These are phyloP conservation scores for Aleiodes leptofemur DNA, from an alignment of 2,888 invertebrate species.

Conservation along the genomic window DNA sequence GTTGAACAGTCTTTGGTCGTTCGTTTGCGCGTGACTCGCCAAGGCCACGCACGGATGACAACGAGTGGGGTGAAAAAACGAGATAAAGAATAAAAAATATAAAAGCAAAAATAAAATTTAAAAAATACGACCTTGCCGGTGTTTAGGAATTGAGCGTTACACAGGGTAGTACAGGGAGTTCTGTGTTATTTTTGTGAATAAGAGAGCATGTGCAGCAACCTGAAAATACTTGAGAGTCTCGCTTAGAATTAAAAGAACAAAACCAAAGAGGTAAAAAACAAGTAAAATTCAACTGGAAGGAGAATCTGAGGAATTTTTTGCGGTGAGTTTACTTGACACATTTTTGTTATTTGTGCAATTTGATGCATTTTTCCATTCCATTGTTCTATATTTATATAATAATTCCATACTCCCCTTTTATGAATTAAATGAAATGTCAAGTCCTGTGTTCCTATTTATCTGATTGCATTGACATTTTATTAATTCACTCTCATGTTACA, in stretches of 20 bases:
- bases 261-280: slow-evolving; percentile 20
- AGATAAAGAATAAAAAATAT: slow-evolving; percentile 19
- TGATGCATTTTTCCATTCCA: not conserved
- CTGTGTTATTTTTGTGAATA: slow-evolving; percentile 35
- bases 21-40: slow-evolving; percentile 47
- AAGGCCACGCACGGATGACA: slow-evolving; percentile 42
- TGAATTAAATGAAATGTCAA: not conserved
- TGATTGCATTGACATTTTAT: no score
- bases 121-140: slow-evolving; percentile 9
- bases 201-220: slow-evolving; percentile 40
- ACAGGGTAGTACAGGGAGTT: slow-evolving; percentile 14
- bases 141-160: slow-evolving; percentile 26
- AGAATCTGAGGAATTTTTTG: slow-evolving; percentile 36
- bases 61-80: slow-evolving; percentile 7
- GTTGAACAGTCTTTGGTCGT: slow-evolving; percentile 8
- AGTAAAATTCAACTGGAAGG: slow-evolving; percentile 24
- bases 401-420: slow-evolving; percentile 12
- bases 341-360: slow-evolving; percentile 3
- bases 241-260: slow-evolving; percentile 15
- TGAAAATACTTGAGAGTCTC: slow-evolving; percentile 47
- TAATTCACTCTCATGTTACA: no score
- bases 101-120: not conserved
- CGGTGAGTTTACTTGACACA: slow-evolving; percentile 36
- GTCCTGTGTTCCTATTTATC: no score
- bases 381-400: slow-evolving; percentile 26